A percentile compares a stretch with the other conserved stretches of the same genome.
phyloP scores from a whole-genome alignment of 2,797 vertebrate genomes.

The Muscicapa comitata region DNA sequence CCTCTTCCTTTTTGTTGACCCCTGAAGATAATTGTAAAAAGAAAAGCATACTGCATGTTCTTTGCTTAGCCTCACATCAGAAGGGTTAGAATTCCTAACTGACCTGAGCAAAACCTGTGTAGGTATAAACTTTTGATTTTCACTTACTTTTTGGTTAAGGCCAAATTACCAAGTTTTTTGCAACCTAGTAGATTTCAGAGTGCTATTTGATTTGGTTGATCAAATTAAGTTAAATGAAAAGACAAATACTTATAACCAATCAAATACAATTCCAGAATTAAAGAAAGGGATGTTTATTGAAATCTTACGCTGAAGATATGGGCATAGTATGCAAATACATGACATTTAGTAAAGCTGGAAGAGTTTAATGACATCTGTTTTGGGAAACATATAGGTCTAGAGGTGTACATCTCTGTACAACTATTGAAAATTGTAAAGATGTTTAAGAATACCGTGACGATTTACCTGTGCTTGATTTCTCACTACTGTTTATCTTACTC shows the following conservation, averaged over 20 bases:
- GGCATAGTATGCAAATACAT: not conserved
- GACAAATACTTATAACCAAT: not conserved
- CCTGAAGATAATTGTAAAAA: not conserved
- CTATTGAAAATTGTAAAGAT: too few relatives aligned
- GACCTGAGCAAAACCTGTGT: not conserved
- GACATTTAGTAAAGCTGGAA: not conserved
- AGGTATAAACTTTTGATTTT: not conserved
- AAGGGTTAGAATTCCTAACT: not conserved
- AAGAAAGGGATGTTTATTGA: not conserved
- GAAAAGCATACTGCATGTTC: not conserved
- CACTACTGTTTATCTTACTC: not conserved
- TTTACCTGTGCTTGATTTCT: not conserved
- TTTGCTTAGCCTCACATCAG: not conserved
- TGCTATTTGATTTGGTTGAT: not conserved
- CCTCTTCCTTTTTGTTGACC: not conserved
- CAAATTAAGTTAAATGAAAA: not conserved
- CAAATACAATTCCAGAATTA: not conserved
- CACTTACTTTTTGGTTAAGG: not conserved
- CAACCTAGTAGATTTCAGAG: not conserved
- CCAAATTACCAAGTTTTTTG: not conserved
- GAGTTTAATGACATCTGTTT: not conserved
- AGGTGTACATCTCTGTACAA: not conserved
- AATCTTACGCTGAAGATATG: not conserved
- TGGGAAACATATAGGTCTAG: not conserved
- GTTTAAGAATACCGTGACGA: not conserved